Base-by-base conservation (phyloP, 2,888 invertebrate genomes). In the Nematopogon swammerdamellus region DNA sequence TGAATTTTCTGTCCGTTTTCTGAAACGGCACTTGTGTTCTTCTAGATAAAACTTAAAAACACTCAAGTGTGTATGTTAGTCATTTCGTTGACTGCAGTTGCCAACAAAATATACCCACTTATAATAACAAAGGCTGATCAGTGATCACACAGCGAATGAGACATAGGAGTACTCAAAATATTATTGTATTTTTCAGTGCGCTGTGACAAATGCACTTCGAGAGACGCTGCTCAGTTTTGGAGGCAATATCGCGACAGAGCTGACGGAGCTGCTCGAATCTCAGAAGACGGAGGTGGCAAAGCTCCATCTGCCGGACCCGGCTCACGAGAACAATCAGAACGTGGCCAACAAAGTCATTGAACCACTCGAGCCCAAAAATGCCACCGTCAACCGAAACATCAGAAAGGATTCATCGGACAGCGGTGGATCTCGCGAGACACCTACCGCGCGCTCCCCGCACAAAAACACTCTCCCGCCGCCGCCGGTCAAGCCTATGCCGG, bases 181-280 rank as follows among this genome's bases (percentile, higher is more conserved):
- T 25, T 25, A 6, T 8, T 6, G 49, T 20, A 19, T 61, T 60
- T 2, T 36, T 3, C 65, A 80, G 80, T 67, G 70, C 49, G 74
- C 79, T 2, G 74, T 79, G 4, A 80, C 80, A 2, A 80, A 79
- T 49, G 80, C 76, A 0, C 59, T 80, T 0, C 68, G 72, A 0
- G 80, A 80, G 55, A 79, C 80, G 0, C 56, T 80, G 10, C 62
- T 80, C 0, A 72, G 79, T 49, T 80, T 80, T 55, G 80, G 80
- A 2, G 79, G 77, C 1, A 60, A 52, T 30, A 68, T 79, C 10
- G 71, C 76, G 18, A 59, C 63, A 0, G 72, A 72, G 18, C 63
- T 80, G 8, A 49, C 60, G 43, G 76, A 77, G 43, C 54, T 63
- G 2, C 56, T 70, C 0, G 74, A 75, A 14, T 20, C 57, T 4